Percentiles rank a stretch among this genome's conserved stretches.
Conservation (phyloP, 1,140 invertebrate species). For the Papilio glaucus region DNA sequence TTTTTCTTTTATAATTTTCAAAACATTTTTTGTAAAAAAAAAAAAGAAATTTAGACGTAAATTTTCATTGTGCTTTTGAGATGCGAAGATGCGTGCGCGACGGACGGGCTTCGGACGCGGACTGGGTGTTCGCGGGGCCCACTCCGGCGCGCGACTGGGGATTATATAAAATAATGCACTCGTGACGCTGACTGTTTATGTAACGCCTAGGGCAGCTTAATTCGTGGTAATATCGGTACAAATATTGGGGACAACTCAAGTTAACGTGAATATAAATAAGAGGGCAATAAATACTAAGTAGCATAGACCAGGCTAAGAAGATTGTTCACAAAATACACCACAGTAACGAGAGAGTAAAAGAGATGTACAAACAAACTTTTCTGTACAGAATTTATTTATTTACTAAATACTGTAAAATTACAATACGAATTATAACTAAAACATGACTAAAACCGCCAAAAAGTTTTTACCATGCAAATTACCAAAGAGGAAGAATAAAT, state of each 20-base stretch:
- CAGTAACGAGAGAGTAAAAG: too few species aligned
- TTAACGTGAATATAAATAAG: neutral
- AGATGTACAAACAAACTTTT: too few species aligned
- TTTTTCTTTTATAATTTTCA: conserved; percentile 37
- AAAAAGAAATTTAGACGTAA: conserved; percentile 41
- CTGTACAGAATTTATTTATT: too few species aligned
- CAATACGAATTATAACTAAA: too few species aligned
- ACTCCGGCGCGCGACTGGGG: conserved; percentile 47
- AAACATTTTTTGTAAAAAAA: conserved; percentile 46
- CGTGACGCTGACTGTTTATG: conserved; percentile 55
- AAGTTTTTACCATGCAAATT: too few species aligned
- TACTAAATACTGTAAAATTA: too few species aligned
- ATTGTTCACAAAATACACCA: too few species aligned
- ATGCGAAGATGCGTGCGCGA: conserved; percentile 45
- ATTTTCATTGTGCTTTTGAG: conserved; percentile 51
- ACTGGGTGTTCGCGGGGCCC: conserved; percentile 53
- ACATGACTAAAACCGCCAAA: too few species aligned
- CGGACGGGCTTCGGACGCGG: conserved; percentile 48
- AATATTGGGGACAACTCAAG: conserved; percentile 12
- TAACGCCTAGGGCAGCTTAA: conserved; percentile 46
- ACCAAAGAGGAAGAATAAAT: too few species aligned
- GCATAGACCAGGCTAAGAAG: too few species aligned
- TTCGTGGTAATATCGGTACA: conserved; percentile 52
- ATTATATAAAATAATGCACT: conserved; percentile 69
- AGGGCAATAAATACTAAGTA: neutral